Evolutionary conservation across 2,797 vertebrate genomes (phyloP).

Genomic region (Takifugu ocellatus): DNA sequence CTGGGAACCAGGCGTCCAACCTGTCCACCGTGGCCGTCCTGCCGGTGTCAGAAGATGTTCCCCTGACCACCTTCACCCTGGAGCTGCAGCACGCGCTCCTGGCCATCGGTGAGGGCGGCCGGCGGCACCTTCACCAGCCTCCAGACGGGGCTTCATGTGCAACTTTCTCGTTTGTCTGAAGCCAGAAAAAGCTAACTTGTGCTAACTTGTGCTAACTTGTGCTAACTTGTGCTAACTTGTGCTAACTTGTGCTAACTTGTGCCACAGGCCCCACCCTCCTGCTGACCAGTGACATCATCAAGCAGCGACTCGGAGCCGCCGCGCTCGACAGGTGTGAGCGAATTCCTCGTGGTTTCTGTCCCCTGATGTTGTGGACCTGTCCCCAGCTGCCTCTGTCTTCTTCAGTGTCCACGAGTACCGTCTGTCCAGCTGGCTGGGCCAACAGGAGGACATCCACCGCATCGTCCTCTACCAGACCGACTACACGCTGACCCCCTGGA

Average conservation of each 20-base stretch:
- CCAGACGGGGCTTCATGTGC: too few species aligned
- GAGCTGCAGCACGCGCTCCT: slow-evolving; percentile 90
- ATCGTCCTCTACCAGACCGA: slow-evolving; percentile 95
- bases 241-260: neutral
- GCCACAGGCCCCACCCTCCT: slow-evolving; percentile 84
- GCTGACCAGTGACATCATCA: slow-evolving; percentile 90
- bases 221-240: too few species aligned
- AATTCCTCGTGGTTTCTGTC: too few species aligned
- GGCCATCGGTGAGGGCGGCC: slow-evolving; percentile 77
- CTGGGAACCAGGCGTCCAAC: slow-evolving; percentile 86
- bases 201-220: too few species aligned
- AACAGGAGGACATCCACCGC: slow-evolving; percentile 94
- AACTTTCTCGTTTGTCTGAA: too few species aligned
- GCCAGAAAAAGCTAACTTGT: too few species aligned
- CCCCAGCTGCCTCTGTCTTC: slow-evolving; percentile 33
- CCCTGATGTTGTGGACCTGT: neutral
- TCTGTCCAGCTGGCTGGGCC: slow-evolving; percentile 93
- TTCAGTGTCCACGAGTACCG: slow-evolving; percentile 90
- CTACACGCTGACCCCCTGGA: slow-evolving; percentile 89
- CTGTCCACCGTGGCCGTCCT: slow-evolving; percentile 90
- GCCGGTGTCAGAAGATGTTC: slow-evolving; percentile 91
- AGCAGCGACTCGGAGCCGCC: slow-evolving; percentile 85
- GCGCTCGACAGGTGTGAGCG: slow-evolving; percentile 86
- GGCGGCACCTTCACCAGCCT: neutral
- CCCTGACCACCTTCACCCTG: slow-evolving; percentile 87